These are phyloP conservation scores for Gymnopithys bicolor DNA, from an alignment of 2,797 vertebrate species.

Conservation along the genomic window DNA sequence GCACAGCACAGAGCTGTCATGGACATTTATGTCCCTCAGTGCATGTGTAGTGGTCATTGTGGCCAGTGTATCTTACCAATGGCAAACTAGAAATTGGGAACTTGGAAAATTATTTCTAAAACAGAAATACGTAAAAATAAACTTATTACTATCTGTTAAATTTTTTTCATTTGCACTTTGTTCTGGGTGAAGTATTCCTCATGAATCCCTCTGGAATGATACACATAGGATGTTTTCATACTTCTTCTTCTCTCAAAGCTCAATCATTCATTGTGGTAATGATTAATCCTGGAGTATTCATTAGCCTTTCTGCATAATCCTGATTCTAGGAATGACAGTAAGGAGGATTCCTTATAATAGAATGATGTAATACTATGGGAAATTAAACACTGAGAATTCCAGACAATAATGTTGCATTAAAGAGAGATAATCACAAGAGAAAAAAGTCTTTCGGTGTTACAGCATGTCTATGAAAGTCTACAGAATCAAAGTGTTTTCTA, in stretches of 20 bases:
- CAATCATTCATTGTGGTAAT: neutral
- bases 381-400: slow-evolving; percentile 11
- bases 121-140: neutral
- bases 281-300: slow-evolving; percentile 5
- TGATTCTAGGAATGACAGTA: slow-evolving; percentile 6
- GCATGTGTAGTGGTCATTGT: too few species aligned
- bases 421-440: slow-evolving; percentile 10
- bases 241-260: neutral
- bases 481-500: neutral
- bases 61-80: neutral
- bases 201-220: neutral
- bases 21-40: neutral
- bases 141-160: neutral
- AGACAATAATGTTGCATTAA: neutral
- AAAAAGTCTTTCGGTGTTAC: neutral
- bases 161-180: neutral
- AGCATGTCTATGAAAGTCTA: neutral
- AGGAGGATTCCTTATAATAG: slow-evolving; percentile 23
- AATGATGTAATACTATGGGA: slow-evolving; percentile 22
- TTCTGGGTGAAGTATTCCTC: neutral
- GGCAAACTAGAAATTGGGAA: neutral
- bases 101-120: neutral
- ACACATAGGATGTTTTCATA: neutral
- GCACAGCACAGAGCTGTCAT: accelerated
- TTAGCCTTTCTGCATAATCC: slow-evolving; percentile 23